Conservation (phyloP, 2,797 vertebrate species). For the Gallinago solitaria region DNA sequence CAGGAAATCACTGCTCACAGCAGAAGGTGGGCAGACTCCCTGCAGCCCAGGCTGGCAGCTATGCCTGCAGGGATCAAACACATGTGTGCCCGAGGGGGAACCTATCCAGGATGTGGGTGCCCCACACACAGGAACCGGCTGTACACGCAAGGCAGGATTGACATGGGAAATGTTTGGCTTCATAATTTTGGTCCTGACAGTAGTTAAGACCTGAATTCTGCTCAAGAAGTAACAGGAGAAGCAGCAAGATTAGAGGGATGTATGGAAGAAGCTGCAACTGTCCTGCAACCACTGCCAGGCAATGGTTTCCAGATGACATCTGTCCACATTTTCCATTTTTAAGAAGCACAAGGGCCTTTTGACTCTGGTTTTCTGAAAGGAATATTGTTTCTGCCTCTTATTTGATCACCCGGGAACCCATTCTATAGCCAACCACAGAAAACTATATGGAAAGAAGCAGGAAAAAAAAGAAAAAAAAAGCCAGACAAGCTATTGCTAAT, state of each 20-base stretch:
- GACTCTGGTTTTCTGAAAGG: background rate
- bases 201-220: background rate
- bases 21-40: background rate
- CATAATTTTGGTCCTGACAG: background rate
- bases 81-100: background rate
- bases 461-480: background rate
- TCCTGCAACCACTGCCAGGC: background rate
- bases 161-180: background rate
- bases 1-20: background rate
- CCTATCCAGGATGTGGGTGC: background rate
- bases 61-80: background rate
- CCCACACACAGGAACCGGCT: background rate
- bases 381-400: background rate
- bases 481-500: background rate
- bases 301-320: background rate
- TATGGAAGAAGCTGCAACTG: background rate
- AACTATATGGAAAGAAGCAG: background rate
- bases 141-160: fast-evolving
- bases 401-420: background rate
- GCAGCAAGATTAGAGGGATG: background rate
- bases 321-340: background rate
- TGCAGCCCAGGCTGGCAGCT: background rate
- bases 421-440: background rate
- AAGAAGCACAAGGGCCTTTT: background rate
- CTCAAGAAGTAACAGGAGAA: background rate